Evolutionary conservation across 2,797 vertebrate genomes (phyloP), one percentile per base, ranked within the genome.

Genomic region (Lerista edwardsae): DNA sequence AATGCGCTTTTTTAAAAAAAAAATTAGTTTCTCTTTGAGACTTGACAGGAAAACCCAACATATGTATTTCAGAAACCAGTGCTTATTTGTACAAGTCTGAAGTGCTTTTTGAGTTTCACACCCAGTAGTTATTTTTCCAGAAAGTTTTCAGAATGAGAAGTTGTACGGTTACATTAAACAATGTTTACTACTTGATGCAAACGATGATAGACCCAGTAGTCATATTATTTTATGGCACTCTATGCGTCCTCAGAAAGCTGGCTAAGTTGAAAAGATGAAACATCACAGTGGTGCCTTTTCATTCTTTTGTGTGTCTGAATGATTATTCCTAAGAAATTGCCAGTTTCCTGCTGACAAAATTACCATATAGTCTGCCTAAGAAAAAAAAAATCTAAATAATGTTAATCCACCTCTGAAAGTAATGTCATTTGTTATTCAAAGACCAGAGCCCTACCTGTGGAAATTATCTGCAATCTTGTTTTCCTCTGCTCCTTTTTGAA

Each of bases 381-480:
- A 90, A 85, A 84, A 4, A 23, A 91, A 86, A 84, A 11, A 6
- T 19, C 51, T 87, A 76, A 91, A 87, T 92, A 91, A 89, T 84
- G 73, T 84, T 87, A 92, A 86, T 84, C 84, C 23, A 86, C 68
- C 78, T 83, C 76, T 84, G 84, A 92, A 17, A 3, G 19, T 67
- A 87, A 89, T 85, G 90, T 92, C 64, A 51, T 21, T 44, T 86
- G 44, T 92, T 90, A 90, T 93, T 91, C 79, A 91, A 90, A 91
- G 84, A 55, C 88, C 57, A 86, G 36, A 27, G 47, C 77, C 59
- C 23, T 72, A 23, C 84, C 36, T 44, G 47, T 75, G 74, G 76
- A 90, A 90, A 91, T 87, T 89, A 75, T 80, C 62, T 76, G n/a
- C 65, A 71, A 44, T 51, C 15, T 2, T 59, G 23, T 75, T 89